A percentile compares a stretch with the other conserved stretches of the same genome.
Conservation (phyloP, 2,113 vertebrate species). For the Helogale parvula region DNA sequence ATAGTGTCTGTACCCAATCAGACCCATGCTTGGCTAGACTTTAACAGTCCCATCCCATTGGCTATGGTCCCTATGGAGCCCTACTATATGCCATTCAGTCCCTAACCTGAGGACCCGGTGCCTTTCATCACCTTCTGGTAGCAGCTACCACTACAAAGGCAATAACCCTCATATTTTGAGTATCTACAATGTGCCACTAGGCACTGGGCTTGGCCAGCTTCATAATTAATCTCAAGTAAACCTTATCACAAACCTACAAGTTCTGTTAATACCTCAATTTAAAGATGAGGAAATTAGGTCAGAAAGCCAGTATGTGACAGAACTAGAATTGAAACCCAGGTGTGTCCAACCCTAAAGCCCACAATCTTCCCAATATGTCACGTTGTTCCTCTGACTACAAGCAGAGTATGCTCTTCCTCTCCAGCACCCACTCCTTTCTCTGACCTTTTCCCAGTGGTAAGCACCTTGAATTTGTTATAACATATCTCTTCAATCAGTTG, state of each 20-base stretch:
- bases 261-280: background rate
- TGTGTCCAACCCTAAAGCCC: background rate
- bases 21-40: background rate
- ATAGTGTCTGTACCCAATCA: background rate
- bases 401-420: background rate
- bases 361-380: background rate
- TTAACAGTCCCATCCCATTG: background rate
- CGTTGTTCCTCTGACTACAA: background rate
- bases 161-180: background rate
- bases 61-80: background rate
- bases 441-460: background rate
- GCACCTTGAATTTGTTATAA: background rate
- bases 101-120: background rate
- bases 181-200: background rate
- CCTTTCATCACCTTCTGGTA: background rate
- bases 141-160: background rate
- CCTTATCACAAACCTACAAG: background rate
- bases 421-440: background rate
- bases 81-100: background rate
- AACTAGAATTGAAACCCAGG: background rate
- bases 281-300: background rate
- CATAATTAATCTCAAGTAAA: conserved; percentile 18
- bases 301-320: background rate
- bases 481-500: background rate
- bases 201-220: background rate